These are phyloP conservation scores for human DNA, from an alignment of 2,113 vertebrate species.

Conservation along the genomic window GRCh38 chr14:72670501-72671000, in stretches of 20 bases:
- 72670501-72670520: conserved; percentile 66
- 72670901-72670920: conserved; percentile 72
- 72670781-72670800: conserved; percentile 85
- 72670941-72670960: conserved; percentile 83
- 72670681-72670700: conserved; percentile 86
- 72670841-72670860: conserved; percentile 70
- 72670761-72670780: conserved; percentile 85
- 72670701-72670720: conserved; percentile 84
- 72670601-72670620: conserved; percentile 78
- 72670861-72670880: conserved; percentile 80
- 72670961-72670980: conserved; percentile 39
- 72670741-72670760: conserved; percentile 71
- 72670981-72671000: neutral
- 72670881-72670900: conserved; percentile 74
- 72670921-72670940: conserved; percentile 82
- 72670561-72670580: conserved; percentile 75
- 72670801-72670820: conserved; percentile 62
- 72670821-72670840: conserved; percentile 33
- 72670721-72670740: conserved; percentile 81
- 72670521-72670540: conserved; percentile 70
- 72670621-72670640: conserved; percentile 75
- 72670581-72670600: conserved; percentile 76
- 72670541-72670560: conserved; percentile 78
- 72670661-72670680: conserved; percentile 84
- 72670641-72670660: conserved; percentile 46